These are phyloP conservation scores for Coryphaenoides rupestris DNA, from an alignment of 2,113 vertebrate species.

Conservation along the genomic window DNA sequence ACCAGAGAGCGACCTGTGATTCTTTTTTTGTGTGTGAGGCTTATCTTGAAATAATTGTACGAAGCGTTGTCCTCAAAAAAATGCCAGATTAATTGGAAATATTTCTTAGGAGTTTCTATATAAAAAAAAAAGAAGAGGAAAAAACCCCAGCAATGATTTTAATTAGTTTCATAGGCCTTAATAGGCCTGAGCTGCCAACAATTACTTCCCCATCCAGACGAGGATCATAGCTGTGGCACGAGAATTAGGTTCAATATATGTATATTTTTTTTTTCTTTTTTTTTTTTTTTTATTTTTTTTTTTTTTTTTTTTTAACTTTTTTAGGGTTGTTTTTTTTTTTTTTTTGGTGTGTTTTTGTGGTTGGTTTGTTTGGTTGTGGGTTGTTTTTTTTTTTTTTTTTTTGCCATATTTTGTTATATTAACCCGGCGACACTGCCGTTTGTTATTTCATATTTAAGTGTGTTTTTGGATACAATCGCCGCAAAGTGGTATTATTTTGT, in stretches of 20 bases:
- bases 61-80: conserved; percentile 17
- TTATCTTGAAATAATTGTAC: conserved; percentile 1
- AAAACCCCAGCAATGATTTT: conserved; percentile 54
- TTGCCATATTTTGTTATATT: too few species aligned
- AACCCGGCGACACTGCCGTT: conserved; percentile 59
- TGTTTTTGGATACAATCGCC: conserved; percentile 28
- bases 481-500: conserved; percentile 27
- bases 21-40: too few species aligned
- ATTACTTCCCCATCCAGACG: conserved; percentile 70
- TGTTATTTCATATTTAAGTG: conserved; percentile 75
- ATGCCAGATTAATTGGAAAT: conserved; percentile 25
- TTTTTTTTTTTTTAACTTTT: too few species aligned
- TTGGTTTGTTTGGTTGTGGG: too few species aligned
- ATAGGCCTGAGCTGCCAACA: conserved; percentile 62
- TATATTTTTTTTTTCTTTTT: too few species aligned
- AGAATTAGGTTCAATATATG: conserved; percentile 73
- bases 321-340: too few species aligned
- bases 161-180: conserved; percentile 68
- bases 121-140: conserved; percentile 52
- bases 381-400: too few species aligned
- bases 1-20: neutral
- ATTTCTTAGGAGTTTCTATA: conserved; percentile 45
- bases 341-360: too few species aligned
- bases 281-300: too few species aligned
- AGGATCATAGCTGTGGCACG: conserved; percentile 55